These are phyloP conservation scores for Egretta garzetta DNA, from an alignment of 2,113 vertebrate genomes.

Conservation along the genomic window DNA sequence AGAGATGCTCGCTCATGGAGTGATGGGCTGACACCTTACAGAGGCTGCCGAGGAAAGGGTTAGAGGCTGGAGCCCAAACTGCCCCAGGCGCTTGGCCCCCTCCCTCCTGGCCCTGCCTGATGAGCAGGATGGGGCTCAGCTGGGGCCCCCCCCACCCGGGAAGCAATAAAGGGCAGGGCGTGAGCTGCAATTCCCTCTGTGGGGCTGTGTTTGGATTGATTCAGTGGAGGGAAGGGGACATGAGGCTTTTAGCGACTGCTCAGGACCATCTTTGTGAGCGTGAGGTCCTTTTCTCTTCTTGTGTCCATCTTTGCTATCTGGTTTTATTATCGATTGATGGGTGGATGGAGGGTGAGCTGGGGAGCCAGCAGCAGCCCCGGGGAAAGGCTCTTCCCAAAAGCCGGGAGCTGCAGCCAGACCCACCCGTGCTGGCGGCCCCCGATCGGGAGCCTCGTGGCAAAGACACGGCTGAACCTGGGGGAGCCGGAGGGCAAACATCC, in stretches of 20 bases:
- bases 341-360: background rate
- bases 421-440: background rate
- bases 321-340: background rate
- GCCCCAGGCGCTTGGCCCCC: background rate
- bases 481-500: accelerated
- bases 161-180: background rate
- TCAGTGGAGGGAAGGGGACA: accelerated
- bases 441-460: background rate
- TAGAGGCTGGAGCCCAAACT: background rate
- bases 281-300: background rate
- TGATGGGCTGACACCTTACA: accelerated
- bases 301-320: background rate
- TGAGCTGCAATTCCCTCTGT: accelerated
- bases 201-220: background rate
- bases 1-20: accelerated
- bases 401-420: background rate
- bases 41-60: background rate
- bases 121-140: background rate
- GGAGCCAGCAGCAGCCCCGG: background rate
- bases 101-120: background rate
- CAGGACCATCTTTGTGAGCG: accelerated
- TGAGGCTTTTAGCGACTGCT: background rate
- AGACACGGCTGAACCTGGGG: background rate
- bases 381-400: background rate
- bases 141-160: background rate